Conservation (phyloP, 2,888 invertebrate species). For the Malthinus flaveolus region DNA sequence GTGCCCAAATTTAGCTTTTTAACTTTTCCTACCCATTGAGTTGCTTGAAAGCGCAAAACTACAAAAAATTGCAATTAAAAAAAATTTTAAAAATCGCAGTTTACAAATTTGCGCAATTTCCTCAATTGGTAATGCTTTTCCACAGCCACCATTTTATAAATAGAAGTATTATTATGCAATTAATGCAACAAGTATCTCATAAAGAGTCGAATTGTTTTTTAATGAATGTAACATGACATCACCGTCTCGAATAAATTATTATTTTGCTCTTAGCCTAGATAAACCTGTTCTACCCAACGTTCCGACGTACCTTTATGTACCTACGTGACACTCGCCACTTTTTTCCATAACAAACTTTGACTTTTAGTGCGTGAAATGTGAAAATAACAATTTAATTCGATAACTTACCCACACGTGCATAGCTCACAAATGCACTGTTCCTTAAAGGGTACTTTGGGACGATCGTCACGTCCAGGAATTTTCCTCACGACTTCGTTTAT, state of each 20-base stretch:
- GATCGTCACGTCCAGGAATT: constrained; percentile 28
- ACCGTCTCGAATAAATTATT: constrained; percentile 26
- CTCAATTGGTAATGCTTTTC: no score
- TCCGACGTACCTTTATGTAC: no score
- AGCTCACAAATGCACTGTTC: constrained; percentile 90
- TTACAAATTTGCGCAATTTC: no score
- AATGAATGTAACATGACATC: constrained; percentile 30
- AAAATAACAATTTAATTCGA: not conserved
- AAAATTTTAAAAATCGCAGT: no score
- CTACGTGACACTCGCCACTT: constrained; percentile 18
- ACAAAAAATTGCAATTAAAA: no score
- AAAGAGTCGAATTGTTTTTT: constrained; percentile 20
- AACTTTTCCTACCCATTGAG: no score
- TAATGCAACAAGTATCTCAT: not conserved
- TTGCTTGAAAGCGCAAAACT: no score
- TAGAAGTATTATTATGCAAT: no score
- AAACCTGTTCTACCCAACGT: constrained; percentile 23
- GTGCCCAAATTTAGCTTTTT: no score
- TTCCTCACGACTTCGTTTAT: constrained; percentile 36
- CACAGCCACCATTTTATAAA: no score
- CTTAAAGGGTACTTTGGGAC: constrained; percentile 54
- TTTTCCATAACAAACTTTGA: not conserved
- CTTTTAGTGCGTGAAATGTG: not conserved
- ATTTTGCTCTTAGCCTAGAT: constrained; percentile 12
- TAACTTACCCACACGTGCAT: constrained; percentile 86